Conservation (phyloP, 2,797 vertebrate genomes). For the Phyllotis vaccarum region DNA sequence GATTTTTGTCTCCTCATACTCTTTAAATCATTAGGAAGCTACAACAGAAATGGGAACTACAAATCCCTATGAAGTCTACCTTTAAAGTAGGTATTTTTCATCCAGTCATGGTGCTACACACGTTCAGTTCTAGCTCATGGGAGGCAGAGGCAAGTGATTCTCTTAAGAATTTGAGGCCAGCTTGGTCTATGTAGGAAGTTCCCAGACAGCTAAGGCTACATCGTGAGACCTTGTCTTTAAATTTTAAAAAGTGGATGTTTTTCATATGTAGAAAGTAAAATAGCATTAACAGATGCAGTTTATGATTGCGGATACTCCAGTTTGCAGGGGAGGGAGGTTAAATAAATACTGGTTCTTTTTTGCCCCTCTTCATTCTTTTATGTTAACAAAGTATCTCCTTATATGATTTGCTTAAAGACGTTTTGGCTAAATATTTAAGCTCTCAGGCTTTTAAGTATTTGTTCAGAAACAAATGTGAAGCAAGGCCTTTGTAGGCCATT, state of each 20-base stretch:
- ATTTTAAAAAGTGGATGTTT: constrained; percentile 42
- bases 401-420: constrained; percentile 38
- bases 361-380: background rate
- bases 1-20: constrained; percentile 29
- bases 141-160: background rate
- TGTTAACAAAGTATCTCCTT: constrained; percentile 41
- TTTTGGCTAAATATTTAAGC: constrained; percentile 40
- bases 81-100: constrained; percentile 41
- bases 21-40: constrained; percentile 50
- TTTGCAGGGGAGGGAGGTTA: background rate
- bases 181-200: background rate
- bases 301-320: constrained; percentile 23
- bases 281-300: constrained; percentile 4
- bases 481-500: background rate
- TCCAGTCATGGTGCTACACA: background rate
- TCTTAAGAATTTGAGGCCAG: background rate
- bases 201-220: background rate
- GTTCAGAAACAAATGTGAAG: constrained; percentile 50
- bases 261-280: too few species aligned
- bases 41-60: constrained; percentile 46
- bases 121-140: background rate
- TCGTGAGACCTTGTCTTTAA: background rate
- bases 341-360: constrained; percentile 23
- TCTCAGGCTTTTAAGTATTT: constrained; percentile 49
- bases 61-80: background rate